Conservation (phyloP, 1,140 invertebrate genomes). For the Metaphire vulgaris region DNA sequence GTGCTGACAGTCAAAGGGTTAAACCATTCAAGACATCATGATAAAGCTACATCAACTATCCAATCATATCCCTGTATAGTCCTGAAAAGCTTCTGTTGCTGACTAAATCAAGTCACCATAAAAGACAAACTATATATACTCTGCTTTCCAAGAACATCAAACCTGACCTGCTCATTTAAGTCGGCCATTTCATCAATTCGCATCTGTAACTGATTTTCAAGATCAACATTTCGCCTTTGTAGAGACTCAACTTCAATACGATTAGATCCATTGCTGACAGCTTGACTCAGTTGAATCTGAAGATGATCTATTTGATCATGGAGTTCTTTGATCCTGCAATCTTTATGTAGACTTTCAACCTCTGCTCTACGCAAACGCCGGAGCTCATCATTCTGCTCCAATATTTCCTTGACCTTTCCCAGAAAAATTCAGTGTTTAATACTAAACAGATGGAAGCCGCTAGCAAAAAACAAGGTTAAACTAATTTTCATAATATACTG, state of each 20-base stretch:
- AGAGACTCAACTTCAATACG: neutral
- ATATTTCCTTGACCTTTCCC: neutral
- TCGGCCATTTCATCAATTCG: neutral
- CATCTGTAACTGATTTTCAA: neutral
- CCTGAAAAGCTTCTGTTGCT: too few species aligned
- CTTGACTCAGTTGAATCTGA: neutral
- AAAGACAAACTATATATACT: too few species aligned
- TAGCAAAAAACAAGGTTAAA: too few species aligned
- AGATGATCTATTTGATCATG: neutral
- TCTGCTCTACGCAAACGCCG: neutral
- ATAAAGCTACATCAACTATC: too few species aligned
- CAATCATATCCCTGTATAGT: too few species aligned
- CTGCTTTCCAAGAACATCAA: too few species aligned
- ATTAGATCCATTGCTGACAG: neutral
- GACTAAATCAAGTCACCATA: too few species aligned
- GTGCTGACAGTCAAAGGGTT: too few species aligned
- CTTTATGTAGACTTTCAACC: neutral
- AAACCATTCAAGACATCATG: too few species aligned
- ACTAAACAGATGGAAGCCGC: too few species aligned
- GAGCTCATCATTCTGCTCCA: neutral
- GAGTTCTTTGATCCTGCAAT: neutral
- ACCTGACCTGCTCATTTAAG: neutral
- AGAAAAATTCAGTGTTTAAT: too few species aligned
- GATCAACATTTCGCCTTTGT: neutral
- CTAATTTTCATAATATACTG: too few species aligned